A percentile compares a stretch with the other conserved stretches of the same genome.
These are phyloP conservation scores for sheep (Ovis aries) DNA, from an alignment of 2,113 vertebrate species.

Conservation along the genomic window DNA sequence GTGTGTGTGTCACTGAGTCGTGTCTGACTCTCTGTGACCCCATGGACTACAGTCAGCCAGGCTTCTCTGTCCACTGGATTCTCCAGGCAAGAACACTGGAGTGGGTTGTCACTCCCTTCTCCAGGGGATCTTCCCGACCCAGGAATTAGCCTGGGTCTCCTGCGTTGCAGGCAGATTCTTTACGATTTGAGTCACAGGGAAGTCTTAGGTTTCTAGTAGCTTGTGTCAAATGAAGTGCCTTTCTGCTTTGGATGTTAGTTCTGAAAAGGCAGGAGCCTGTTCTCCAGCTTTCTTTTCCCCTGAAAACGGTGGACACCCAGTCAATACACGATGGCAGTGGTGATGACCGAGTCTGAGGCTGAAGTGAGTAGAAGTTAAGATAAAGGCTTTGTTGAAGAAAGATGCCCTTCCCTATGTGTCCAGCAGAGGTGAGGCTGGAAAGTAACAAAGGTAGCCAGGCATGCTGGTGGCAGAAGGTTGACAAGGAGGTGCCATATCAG, in stretches of 20 bases:
- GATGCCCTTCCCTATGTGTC: background rate
- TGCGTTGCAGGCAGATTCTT: background rate
- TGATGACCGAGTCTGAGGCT: too few relatives aligned
- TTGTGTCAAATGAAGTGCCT: background rate
- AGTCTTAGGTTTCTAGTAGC: background rate
- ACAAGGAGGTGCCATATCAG: rapidly evolving
- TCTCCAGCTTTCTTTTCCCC: background rate
- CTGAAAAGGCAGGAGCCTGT: background rate
- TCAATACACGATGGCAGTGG: background rate
- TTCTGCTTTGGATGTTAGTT: background rate
- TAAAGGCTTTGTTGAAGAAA: background rate
- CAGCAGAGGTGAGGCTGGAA: background rate
- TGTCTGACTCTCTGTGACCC: background rate
- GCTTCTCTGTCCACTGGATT: background rate
- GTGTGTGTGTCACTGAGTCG: background rate
- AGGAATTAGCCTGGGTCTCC: background rate
- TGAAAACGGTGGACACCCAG: background rate
- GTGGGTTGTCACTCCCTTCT: background rate
- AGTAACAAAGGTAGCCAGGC: background rate
- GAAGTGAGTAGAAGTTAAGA: background rate
- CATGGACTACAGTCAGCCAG: background rate
- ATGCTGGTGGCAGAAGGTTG: background rate
- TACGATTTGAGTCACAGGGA: background rate
- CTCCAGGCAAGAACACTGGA: background rate
- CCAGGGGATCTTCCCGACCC: background rate